phyloP scores from a whole-genome alignment of 2,888 invertebrate species.

The Amiota mariae region DNA sequence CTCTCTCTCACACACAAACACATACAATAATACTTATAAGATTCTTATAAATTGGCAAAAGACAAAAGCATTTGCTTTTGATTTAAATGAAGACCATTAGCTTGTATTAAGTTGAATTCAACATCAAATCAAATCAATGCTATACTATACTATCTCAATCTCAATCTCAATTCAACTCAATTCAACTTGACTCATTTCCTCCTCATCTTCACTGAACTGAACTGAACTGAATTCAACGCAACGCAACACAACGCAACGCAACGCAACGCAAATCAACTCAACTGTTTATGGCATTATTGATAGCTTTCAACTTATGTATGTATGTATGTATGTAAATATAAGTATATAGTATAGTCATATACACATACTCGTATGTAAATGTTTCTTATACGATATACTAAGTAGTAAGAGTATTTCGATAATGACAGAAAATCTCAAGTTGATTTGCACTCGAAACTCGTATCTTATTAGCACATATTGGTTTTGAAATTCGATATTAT shows the following conservation, averaged over 20 bases:
- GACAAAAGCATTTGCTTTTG: constrained; percentile 48
- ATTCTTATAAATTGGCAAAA: constrained; percentile 13
- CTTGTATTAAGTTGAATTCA: not conserved
- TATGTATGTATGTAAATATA: too few species aligned
- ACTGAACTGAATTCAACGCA: too few species aligned
- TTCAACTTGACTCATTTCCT: too few species aligned
- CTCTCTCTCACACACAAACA: constrained; percentile 5
- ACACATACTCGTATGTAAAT: not conserved
- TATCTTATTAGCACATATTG: constrained; percentile 8
- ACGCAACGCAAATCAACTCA: too few species aligned
- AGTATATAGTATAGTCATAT: too few species aligned
- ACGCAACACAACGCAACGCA: too few species aligned
- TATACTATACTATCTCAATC: too few species aligned
- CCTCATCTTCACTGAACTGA: too few species aligned
- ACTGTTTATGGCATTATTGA: too few species aligned
- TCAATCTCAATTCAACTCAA: too few species aligned
- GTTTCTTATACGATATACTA: constrained; percentile 45
- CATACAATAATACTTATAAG: not conserved
- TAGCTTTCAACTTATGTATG: too few species aligned
- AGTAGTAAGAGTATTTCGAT: constrained; percentile 12
- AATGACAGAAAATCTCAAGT: constrained; percentile 42
- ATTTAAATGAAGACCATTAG: constrained; percentile 53
- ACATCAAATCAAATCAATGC: too few species aligned
- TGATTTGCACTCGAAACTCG: constrained; percentile 9
- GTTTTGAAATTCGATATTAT: constrained; percentile 1